phyloP scores from a whole-genome alignment of 2,113 vertebrate species.

The Rattus rattus region DNA sequence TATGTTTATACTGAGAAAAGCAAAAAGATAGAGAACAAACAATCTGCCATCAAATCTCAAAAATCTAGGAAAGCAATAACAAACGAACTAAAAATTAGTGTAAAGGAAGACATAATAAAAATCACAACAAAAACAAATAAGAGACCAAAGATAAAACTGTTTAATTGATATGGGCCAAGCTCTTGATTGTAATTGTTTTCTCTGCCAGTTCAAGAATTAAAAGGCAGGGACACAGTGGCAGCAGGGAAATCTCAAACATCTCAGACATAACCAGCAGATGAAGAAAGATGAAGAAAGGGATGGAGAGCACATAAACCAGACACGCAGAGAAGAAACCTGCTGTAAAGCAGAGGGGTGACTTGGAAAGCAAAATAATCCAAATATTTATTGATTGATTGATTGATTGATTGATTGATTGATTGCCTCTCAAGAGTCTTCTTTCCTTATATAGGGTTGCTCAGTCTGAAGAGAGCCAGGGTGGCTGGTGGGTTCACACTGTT shows the following conservation, averaged over 20 bases:
- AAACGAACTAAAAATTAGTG: not conserved
- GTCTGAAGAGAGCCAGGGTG: not conserved
- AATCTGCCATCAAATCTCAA: not conserved
- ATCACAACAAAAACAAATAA: not conserved
- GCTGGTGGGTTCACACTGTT: not conserved
- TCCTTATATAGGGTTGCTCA: not conserved
- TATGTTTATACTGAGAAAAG: not conserved
- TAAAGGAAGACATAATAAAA: not conserved
- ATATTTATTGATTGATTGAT: no score
- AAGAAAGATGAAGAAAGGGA: not conserved
- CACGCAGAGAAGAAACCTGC: not conserved
- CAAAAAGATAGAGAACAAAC: not conserved
- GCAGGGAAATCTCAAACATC: not conserved
- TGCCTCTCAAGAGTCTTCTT: not conserved
- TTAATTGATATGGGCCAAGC: not conserved
- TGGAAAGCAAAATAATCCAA: not conserved
- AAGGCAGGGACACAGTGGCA: not conserved
- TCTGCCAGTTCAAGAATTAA: not conserved
- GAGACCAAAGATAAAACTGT: not conserved
- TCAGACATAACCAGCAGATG: not conserved
- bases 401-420: no score
- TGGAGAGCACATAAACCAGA: not conserved
- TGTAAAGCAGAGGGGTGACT: not conserved
- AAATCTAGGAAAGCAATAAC: not conserved
- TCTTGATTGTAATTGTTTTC: not conserved